Evolutionary conservation across 2,797 vertebrate genomes (phyloP).

Genomic region (Micropoecilia bifurca): DNA sequence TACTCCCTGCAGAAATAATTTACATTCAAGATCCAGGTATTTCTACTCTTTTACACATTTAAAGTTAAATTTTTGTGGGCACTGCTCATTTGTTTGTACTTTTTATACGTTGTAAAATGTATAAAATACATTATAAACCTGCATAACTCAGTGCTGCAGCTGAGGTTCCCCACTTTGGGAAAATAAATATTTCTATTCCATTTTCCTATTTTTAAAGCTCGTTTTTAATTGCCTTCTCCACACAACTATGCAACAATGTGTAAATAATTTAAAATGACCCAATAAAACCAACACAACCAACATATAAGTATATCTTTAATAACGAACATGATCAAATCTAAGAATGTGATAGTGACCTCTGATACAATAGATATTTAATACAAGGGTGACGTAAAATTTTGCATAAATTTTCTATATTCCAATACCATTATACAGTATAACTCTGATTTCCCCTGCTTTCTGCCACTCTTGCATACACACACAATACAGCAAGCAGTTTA

Average conservation of each 20-base stretch:
- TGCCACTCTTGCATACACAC: conserved; percentile 72
- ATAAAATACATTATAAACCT: background rate
- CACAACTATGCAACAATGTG: background rate
- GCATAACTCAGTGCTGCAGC: background rate
- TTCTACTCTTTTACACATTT: too few relatives aligned
- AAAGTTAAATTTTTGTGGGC: background rate
- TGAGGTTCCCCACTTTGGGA: background rate
- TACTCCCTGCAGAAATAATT: too few relatives aligned
- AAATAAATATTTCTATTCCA: background rate
- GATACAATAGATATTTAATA: conserved; percentile 86
- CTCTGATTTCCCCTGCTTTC: conserved; percentile 83
- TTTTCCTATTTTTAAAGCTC: background rate
- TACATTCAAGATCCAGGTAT: too few relatives aligned
- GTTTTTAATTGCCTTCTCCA: background rate
- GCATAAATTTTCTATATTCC: conserved; percentile 82
- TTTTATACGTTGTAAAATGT: background rate
- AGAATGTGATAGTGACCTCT: conserved; percentile 85
- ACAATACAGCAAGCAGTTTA: conserved; percentile 82
- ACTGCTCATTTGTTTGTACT: background rate
- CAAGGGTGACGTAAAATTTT: conserved; percentile 83
- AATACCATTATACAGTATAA: conserved; percentile 80
- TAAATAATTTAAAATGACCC: background rate
- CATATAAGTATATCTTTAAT: conserved; percentile 88
- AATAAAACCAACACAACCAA: conserved; percentile 61
- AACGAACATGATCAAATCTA: conserved; percentile 87